Evolutionary conservation across 1,140 invertebrate species (phyloP).

Genomic region (Berghia stephanieae): DNA sequence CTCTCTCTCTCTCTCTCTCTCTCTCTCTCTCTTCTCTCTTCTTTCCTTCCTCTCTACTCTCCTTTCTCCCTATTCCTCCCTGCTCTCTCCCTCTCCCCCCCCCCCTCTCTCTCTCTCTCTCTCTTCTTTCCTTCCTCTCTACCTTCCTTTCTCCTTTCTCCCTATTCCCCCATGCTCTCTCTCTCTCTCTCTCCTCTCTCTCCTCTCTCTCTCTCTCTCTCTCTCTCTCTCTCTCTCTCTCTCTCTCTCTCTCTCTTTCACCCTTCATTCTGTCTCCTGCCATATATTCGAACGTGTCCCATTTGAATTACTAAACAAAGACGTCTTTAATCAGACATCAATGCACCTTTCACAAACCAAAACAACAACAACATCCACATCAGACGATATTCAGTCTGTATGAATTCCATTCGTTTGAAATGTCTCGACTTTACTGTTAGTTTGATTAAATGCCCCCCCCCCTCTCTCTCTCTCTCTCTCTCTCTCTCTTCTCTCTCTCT

Average conservation of each 20-base stretch:
- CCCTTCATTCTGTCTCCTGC: too few relatives aligned
- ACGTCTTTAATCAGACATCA: too few relatives aligned
- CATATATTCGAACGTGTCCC: not conserved
- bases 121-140: not conserved
- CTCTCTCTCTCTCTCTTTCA: not conserved
- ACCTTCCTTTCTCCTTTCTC: not conserved
- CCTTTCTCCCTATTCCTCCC: not conserved
- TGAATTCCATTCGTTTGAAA: too few relatives aligned
- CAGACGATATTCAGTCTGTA: too few relatives aligned
- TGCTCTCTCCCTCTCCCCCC: not conserved
- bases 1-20: not conserved
- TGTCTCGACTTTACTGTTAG: not conserved
- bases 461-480: constrained; percentile 1
- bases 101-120: constrained; percentile 13
- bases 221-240: not conserved
- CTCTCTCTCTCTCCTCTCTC: not conserved
- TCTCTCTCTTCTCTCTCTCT: not conserved
- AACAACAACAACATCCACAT: too few relatives aligned
- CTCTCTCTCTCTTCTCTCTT: not conserved
- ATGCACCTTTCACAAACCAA: too few relatives aligned
- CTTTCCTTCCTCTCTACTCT: not conserved
- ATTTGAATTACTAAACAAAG: not conserved
- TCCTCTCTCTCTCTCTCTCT: not conserved
- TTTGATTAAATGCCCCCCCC: not conserved
- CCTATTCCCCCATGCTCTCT: not conserved